Evolutionary conservation across 2,888 invertebrate genomes (phyloP), one percentile per base, ranked within the genome.

Genomic region (Heliothis peltigera): DNA sequence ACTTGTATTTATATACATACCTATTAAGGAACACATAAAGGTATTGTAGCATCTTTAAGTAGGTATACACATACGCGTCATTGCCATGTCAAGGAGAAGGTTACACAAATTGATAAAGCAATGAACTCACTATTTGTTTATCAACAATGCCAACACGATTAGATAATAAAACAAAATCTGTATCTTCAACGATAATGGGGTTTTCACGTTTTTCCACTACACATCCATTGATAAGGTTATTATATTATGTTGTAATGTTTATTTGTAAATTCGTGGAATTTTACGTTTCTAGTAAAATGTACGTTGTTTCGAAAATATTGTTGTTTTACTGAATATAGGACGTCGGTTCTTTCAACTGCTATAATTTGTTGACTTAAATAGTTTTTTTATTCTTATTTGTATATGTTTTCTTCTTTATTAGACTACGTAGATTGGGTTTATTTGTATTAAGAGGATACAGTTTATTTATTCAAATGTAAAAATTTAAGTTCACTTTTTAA

Each of bases 121-220:
- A 76, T 67, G 76, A 81, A 82, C 76, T 70, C 67, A 46, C 43
- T 65, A 69, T 71, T 77, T 80, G 48, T 70, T 75, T 80, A 70
- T 75, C 75, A 80, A 66, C 69, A 66, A 55, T 42, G 43, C 43
- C n/a, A 22, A 60, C 22, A 46, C 4, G 68, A 75, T 75, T 64
- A 81, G 68, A 81, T 77, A 71, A 64, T 55, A 68, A 44, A 62
- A 69, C 43, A 55, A 80, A 75, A 77, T 76, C 67, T 52, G 68
- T 60, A 61, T 51, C 39, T 39, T 49, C 19, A 43, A 43, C 28
- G 35, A 66, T 70, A 56, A 46, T 53, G 60, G 43, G 68, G 55
- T 66, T 47, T 46, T 12, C 42, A 46, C 21, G 42, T 70, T 58
- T 32, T 59, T 57, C 22, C 43, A 18, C 19, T 21, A 57, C 39